phyloP scores from a whole-genome alignment of 2,888 invertebrate species.

The Uloborus plumipes region DNA sequence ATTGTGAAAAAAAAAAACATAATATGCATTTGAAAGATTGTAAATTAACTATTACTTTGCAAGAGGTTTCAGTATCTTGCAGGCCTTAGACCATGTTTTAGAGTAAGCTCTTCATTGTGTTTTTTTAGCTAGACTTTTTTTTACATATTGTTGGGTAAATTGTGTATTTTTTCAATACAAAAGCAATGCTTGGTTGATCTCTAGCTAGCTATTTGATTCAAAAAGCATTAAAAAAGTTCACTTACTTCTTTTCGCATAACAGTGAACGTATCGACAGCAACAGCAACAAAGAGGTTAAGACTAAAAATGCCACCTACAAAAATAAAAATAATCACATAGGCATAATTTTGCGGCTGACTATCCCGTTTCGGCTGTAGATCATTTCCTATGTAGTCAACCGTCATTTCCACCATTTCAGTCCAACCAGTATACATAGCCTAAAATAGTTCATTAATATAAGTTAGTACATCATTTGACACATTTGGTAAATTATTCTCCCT shows the following conservation, averaged over 20 bases:
- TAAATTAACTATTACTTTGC: too few species aligned
- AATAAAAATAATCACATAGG: slow-evolving; percentile 30
- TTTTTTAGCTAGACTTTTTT: too few species aligned
- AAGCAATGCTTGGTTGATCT: too few species aligned
- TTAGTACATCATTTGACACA: too few species aligned
- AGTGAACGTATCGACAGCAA: slow-evolving; percentile 40
- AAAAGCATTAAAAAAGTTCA: neutral
- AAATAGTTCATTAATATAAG: neutral
- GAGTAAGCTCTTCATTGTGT: too few species aligned
- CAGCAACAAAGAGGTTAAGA: slow-evolving; percentile 47
- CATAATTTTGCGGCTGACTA: slow-evolving; percentile 13
- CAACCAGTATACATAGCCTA: slow-evolving; percentile 47
- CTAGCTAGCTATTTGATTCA: too few species aligned
- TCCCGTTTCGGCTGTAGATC: slow-evolving; percentile 14
- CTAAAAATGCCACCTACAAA: slow-evolving; percentile 48
- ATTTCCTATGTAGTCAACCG: slow-evolving; percentile 23
- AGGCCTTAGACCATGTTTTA: too few species aligned
- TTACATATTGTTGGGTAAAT: too few species aligned
- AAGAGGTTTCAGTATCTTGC: too few species aligned
- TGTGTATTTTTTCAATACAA: too few species aligned
- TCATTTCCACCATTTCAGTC: slow-evolving; percentile 23
- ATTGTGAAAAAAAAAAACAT: too few species aligned
- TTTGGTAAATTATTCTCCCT: neutral
- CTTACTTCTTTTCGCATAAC: slow-evolving; percentile 27
- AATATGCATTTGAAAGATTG: too few species aligned